These are phyloP conservation scores for Aurelia aurita DNA, from an alignment of 30 jellyfish, hydroid and myxozoan species.

Conservation along the genomic window DNA sequence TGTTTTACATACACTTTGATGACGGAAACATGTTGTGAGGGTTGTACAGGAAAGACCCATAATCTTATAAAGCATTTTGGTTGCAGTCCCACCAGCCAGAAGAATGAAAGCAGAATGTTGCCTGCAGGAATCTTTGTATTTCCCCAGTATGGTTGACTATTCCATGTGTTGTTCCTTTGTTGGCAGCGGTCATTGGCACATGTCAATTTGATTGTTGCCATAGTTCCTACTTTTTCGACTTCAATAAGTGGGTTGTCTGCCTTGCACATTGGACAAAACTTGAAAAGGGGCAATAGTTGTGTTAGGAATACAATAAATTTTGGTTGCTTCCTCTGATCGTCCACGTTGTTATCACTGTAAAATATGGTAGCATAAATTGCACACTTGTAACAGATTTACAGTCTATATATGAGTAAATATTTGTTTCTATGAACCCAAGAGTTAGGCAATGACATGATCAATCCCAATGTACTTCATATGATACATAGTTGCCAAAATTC, in stretches of 20 bases:
- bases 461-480: too few species aligned
- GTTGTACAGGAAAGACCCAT: not conserved
- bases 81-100: slow-evolving; percentile 5
- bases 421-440: too few species aligned
- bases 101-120: slow-evolving; percentile 10
- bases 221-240: slow-evolving; percentile 6
- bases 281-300: slow-evolving; percentile 10
- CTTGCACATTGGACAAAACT: slow-evolving; percentile 8
- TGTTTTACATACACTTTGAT: too few species aligned
- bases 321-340: slow-evolving; percentile 1
- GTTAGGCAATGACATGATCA: too few species aligned
- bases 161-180: slow-evolving; percentile 6
- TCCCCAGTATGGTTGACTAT: slow-evolving; percentile 9
- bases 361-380: too few species aligned
- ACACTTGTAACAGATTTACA: too few species aligned
- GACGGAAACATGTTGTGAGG: too few species aligned
- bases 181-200: slow-evolving; percentile 14
- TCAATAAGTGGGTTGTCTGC: slow-evolving; percentile 5
- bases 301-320: slow-evolving; percentile 5
- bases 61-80: slow-evolving; percentile 1
- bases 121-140: slow-evolving; percentile 11
- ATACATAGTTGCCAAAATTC: too few species aligned
- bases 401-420: too few species aligned
- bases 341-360: not conserved
- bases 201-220: not conserved